Conservation (phyloP, 2,888 invertebrate genomes). For the Eretmocerus hayati region DNA sequence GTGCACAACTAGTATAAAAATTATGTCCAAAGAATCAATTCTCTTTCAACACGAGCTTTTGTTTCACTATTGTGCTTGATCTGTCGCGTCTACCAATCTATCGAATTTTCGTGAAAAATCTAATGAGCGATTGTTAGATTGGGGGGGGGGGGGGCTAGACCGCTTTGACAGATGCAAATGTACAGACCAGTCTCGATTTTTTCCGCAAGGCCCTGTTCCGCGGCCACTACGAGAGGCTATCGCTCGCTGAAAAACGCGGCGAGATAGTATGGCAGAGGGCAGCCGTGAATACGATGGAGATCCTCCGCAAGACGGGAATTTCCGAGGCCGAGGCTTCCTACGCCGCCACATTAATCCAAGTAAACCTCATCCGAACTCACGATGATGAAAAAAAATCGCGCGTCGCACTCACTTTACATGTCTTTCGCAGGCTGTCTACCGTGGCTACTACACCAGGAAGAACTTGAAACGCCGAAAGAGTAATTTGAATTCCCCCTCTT, state of each 20-base stretch:
- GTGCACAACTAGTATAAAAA: no score
- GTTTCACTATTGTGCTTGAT: no score
- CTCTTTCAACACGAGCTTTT: no score
- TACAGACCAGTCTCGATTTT: not conserved
- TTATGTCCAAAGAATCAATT: no score
- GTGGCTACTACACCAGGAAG: conserved; percentile 14
- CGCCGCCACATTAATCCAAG: conserved; percentile 33
- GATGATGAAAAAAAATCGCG: not conserved
- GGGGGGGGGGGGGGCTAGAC: no score
- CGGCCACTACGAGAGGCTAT: conserved; percentile 35
- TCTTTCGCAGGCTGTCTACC: conserved; percentile 10
- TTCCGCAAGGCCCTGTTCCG: conserved; percentile 33
- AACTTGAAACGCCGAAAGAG: not conserved
- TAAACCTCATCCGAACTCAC: conserved; percentile 14
- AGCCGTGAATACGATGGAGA: conserved; percentile 33
- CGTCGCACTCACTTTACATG: not conserved
- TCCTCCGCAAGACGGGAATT: conserved; percentile 34
- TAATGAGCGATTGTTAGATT: no score
- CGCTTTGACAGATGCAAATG: no score
- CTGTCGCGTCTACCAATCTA: no score
- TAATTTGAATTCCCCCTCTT: no score
- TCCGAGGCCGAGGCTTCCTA: conserved; percentile 30
- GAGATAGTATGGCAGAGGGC: conserved; percentile 39
- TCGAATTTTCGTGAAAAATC: no score
- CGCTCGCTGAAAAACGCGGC: conserved; percentile 30